Evolutionary conservation across 2,797 vertebrate genomes (phyloP).

Genomic region (Notolepis coatsorum): DNA sequence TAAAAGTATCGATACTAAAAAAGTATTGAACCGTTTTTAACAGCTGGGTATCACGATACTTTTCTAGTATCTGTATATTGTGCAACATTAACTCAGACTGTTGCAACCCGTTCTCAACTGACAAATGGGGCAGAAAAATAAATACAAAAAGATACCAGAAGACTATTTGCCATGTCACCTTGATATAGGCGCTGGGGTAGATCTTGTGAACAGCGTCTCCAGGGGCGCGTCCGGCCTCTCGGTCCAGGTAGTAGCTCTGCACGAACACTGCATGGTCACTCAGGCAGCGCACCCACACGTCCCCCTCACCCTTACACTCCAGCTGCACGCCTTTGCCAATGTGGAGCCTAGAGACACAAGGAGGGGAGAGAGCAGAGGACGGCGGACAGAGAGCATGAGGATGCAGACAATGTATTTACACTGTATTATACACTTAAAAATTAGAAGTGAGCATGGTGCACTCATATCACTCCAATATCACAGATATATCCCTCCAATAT

Average conservation of each 20-base stretch:
- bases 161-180: constrained; percentile 80
- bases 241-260: constrained; percentile 96
- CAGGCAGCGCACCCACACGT: constrained; percentile 96
- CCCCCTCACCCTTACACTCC: constrained; percentile 97
- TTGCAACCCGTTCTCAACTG: too few species aligned
- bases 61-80: too few species aligned
- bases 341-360: constrained; percentile 84
- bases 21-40: too few species aligned
- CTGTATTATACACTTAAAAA: too few species aligned
- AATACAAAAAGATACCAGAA: background rate
- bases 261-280: constrained; percentile 97
- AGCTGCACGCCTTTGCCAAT: constrained; percentile 97
- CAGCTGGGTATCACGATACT: too few species aligned
- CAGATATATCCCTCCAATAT: too few species aligned
- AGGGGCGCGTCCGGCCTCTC: constrained; percentile 93
- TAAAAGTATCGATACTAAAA: too few species aligned
- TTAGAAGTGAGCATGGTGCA: too few species aligned
- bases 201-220: constrained; percentile 98
- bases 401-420: too few species aligned
- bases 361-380: background rate
- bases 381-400: background rate
- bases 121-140: too few species aligned
- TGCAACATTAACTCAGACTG: too few species aligned
- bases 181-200: constrained; percentile 96
- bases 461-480: too few species aligned